A percentile compares a stretch with the other conserved stretches of the same genome.
phyloP scores from a whole-genome alignment of 2,113 vertebrate genomes.

The Coryphaenoides rupestris region DNA sequence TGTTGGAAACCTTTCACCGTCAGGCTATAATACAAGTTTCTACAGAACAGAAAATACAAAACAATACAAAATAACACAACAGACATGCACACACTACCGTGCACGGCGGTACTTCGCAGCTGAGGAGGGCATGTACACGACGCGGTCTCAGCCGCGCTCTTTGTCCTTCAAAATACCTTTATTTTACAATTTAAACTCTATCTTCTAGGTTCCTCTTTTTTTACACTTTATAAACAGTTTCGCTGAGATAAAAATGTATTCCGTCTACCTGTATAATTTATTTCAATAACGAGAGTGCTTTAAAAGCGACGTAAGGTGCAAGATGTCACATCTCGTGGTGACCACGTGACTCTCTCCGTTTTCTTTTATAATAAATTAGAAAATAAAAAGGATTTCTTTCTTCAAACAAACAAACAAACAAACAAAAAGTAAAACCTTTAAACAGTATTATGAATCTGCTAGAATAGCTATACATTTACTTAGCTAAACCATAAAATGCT shows the following conservation, averaged over 20 bases:
- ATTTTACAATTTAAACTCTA: slow-evolving; percentile 51
- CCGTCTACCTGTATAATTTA: slow-evolving; percentile 41
- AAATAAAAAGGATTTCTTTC: not conserved
- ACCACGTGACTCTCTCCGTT: slow-evolving; percentile 19
- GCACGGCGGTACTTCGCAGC: slow-evolving; percentile 45
- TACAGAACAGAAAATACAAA: slow-evolving; percentile 68
- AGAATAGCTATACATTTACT: too few relatives aligned
- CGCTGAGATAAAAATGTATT: slow-evolving; percentile 50
- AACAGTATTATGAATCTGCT: too few relatives aligned
- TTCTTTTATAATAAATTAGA: slow-evolving; percentile 57
- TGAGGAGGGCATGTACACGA: slow-evolving; percentile 72
- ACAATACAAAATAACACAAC: slow-evolving; percentile 59
- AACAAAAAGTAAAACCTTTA: too few relatives aligned
- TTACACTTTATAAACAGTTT: slow-evolving; percentile 71
- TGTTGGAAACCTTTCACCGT: slow-evolving; percentile 26
- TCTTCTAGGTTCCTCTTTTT: slow-evolving; percentile 66
- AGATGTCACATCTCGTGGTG: slow-evolving; percentile 17
- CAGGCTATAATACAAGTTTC: slow-evolving; percentile 79
- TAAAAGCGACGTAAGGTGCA: slow-evolving; percentile 52
- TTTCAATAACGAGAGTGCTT: slow-evolving; percentile 30
- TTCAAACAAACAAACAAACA: too few relatives aligned
- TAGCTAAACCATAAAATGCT: slow-evolving; percentile 4
- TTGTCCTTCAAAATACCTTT: slow-evolving; percentile 65
- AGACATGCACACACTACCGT: slow-evolving; percentile 52
- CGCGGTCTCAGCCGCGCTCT: slow-evolving; percentile 58